Evolutionary conservation across 2,888 invertebrate genomes (phyloP).

Genomic region (Mimas tiliae): DNA sequence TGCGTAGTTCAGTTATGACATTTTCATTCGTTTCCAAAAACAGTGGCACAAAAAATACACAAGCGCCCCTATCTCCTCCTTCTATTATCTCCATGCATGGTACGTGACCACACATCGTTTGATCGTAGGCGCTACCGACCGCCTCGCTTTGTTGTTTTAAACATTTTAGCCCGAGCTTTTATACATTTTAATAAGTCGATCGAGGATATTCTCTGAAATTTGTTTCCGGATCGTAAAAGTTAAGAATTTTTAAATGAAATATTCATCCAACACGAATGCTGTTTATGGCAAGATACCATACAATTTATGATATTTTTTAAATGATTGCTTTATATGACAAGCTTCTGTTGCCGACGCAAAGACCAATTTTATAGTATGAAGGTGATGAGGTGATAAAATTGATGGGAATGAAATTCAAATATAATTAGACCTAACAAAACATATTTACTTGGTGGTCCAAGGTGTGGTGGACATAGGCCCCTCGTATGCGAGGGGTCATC

Average conservation of each 20-base stretch:
- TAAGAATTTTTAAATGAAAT: conserved; percentile 60
- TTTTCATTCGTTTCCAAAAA: conserved; percentile 71
- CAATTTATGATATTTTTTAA: conserved; percentile 44
- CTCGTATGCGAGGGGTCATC: too few species aligned
- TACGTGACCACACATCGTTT: conserved; percentile 74
- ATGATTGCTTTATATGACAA: conserved; percentile 33
- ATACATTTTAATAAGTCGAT: conserved; percentile 80
- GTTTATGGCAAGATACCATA: conserved; percentile 31
- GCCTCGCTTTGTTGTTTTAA: conserved; percentile 69
- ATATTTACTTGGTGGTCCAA: too few species aligned
- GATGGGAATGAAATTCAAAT: too few species aligned
- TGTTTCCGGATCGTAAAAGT: conserved; percentile 70
- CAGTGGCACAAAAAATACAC: conserved; percentile 66
- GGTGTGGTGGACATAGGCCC: too few species aligned
- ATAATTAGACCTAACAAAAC: too few species aligned
- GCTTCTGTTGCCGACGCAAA: not conserved
- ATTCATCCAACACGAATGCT: conserved; percentile 32
- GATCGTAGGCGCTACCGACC: conserved; percentile 72
- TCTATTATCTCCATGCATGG: conserved; percentile 70
- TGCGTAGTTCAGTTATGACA: conserved; percentile 57
- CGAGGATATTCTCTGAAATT: conserved; percentile 73
- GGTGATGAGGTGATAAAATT: too few species aligned
- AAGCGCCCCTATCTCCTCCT: conserved; percentile 71
- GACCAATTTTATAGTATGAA: not conserved
- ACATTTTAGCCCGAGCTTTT: conserved; percentile 69